phyloP scores from a whole-genome alignment of 2,888 invertebrate species.

The Dugesia japonica region DNA sequence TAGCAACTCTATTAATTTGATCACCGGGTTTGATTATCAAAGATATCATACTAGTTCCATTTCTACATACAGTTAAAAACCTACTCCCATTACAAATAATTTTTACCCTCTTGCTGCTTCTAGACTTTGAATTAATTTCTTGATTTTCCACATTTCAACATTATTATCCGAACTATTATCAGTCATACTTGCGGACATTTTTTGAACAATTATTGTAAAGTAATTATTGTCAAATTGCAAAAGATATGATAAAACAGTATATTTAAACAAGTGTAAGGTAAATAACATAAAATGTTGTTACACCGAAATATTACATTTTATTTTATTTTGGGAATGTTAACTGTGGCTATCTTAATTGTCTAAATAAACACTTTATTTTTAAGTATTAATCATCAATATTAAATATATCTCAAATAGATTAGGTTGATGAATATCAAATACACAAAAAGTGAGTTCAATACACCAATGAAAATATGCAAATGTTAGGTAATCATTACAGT shows the following conservation, averaged over 20 bases:
- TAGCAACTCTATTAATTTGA: conserved; percentile 93
- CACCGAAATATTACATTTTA: too few species aligned
- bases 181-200: not conserved
- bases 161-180: conserved; percentile 65
- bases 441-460: too few species aligned
- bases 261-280: not conserved
- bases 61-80: conserved; percentile 54
- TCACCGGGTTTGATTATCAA: conserved; percentile 98
- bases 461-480: too few species aligned
- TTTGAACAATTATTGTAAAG: not conserved
- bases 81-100: conserved; percentile 38
- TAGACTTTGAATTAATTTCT: conserved; percentile 95
- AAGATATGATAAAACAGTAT: not conserved
- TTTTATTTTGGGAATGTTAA: too few species aligned
- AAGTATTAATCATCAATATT: too few species aligned
- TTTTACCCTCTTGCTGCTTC: conserved; percentile 95
- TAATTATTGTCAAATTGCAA: not conserved
- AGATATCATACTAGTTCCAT: conserved; percentile 99
- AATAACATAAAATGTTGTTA: too few species aligned
- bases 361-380: too few species aligned
- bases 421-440: too few species aligned
- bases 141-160: conserved; percentile 99
- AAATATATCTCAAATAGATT: too few species aligned
- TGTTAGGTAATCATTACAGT: too few species aligned
- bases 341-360: too few species aligned